A percentile compares a stretch with the other conserved stretches of the same genome.
These are phyloP conservation scores for Drosophila koepferae DNA, from an alignment of 2,888 invertebrate species.

Conservation along the genomic window DNA sequence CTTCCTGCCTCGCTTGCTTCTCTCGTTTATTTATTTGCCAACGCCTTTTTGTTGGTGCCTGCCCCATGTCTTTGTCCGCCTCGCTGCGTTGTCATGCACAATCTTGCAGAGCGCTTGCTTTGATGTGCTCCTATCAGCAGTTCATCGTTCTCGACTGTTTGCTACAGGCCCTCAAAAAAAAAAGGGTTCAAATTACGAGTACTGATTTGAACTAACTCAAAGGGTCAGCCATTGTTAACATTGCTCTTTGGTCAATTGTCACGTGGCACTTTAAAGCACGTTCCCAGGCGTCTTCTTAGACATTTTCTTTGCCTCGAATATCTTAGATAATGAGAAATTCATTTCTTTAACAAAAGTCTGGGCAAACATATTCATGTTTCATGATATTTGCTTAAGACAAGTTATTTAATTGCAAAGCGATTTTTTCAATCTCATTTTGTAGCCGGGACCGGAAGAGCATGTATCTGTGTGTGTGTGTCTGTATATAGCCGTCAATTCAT, in stretches of 20 bases:
- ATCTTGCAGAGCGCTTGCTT: conserved; percentile 56
- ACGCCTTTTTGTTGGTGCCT: conserved; percentile 39
- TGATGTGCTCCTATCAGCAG: conserved; percentile 72
- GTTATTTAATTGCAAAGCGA: neutral
- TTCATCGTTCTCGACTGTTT: conserved; percentile 62
- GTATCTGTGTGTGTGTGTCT: neutral
- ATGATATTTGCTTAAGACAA: conserved; percentile 11
- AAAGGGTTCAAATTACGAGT: conserved; percentile 51
- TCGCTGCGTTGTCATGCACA: conserved; percentile 50
- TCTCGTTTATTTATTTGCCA: conserved; percentile 42
- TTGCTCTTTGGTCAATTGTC: conserved; percentile 29
- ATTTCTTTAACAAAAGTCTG: neutral
- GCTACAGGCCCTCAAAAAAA: conserved; percentile 16
- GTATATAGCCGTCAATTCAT: conserved; percentile 23
- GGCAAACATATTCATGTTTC: neutral
- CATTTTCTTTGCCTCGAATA: conserved; percentile 1
- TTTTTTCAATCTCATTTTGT: conserved; percentile 1
- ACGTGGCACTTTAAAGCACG: conserved; percentile 17
- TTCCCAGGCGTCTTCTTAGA: conserved; percentile 12
- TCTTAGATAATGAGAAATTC: conserved; percentile 4
- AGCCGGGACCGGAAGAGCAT: no score
- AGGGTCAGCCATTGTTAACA: conserved; percentile 14
- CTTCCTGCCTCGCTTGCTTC: conserved; percentile 4
- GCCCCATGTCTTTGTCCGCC: conserved; percentile 18
- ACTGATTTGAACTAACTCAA: conserved; percentile 13